Evolutionary conservation across 2,113 vertebrate species (phyloP).

Genomic region (Pachyramphus minor): DNA sequence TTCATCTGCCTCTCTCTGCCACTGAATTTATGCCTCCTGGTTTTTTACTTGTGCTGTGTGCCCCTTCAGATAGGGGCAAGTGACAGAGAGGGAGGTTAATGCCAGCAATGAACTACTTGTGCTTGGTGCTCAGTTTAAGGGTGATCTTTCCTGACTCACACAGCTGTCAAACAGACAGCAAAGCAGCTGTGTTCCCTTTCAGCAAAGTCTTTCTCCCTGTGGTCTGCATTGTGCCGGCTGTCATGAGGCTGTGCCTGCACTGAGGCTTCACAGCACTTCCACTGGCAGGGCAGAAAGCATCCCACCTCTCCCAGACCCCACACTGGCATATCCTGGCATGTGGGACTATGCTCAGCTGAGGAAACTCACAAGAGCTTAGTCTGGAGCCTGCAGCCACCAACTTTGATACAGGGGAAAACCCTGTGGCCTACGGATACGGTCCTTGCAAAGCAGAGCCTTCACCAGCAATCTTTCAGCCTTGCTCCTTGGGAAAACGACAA

Average conservation of each 20-base stretch:
- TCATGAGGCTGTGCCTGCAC: fast-evolving
- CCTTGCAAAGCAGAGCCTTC: neutral
- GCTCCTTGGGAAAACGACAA: neutral
- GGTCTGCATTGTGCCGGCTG: neutral
- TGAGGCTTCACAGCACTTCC: neutral
- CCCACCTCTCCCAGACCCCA: neutral
- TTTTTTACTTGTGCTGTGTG: neutral
- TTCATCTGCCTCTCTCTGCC: neutral
- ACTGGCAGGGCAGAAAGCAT: neutral
- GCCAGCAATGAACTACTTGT: neutral
- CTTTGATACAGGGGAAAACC: neutral
- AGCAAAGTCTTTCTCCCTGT: fast-evolving
- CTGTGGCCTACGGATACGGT: neutral
- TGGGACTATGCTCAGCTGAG: neutral
- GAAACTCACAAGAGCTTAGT: fast-evolving
- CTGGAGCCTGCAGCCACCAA: neutral
- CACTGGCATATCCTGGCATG: neutral
- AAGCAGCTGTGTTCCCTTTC: fast-evolving
- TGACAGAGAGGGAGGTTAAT: neutral
- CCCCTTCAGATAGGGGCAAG: neutral
- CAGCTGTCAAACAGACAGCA: neutral
- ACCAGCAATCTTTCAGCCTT: neutral
- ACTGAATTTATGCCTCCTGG: neutral
- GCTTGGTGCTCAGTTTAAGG: neutral
- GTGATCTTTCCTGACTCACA: neutral